A percentile compares a stretch with the other conserved stretches of the same genome.
Conservation (phyloP, 1,140 invertebrate genomes). For the Thaumatotibia leucotreta region DNA sequence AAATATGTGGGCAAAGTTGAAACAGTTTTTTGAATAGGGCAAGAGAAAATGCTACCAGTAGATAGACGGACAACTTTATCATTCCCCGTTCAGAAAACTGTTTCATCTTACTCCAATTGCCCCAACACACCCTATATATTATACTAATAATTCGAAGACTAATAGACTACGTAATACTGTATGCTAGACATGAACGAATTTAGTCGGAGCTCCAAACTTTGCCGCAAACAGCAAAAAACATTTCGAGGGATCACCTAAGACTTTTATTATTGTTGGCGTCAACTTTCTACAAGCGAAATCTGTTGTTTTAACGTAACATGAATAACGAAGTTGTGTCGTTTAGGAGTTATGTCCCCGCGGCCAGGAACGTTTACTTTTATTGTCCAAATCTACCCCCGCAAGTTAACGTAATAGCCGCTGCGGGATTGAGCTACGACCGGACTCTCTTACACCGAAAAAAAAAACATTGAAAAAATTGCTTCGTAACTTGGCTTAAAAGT, state of each 20-base stretch:
- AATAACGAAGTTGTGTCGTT: conserved; percentile 46
- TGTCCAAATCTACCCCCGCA: conserved; percentile 51
- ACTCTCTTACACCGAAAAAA: conserved; percentile 31
- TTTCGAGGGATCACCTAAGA: background rate
- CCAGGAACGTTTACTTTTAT: conserved; percentile 65
- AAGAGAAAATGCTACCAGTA: too few relatives aligned
- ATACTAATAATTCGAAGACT: too few relatives aligned
- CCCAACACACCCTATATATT: too few relatives aligned
- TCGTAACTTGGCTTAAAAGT: background rate
- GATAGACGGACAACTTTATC: too few relatives aligned
- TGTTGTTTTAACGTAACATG: conserved; percentile 38
- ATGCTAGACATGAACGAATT: background rate
- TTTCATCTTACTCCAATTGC: too few relatives aligned
- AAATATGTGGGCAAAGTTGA: too few relatives aligned
- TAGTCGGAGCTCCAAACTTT: background rate
- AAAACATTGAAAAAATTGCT: background rate
- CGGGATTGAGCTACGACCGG: conserved; percentile 42
- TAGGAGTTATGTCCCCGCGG: conserved; percentile 43
- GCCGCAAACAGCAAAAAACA: background rate
- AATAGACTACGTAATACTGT: background rate
- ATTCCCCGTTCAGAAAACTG: too few relatives aligned
- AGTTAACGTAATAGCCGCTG: conserved; percentile 56
- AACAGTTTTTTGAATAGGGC: too few relatives aligned
- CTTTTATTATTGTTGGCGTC: background rate
- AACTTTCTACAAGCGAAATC: conserved; percentile 11